Evolutionary conservation across 2,113 vertebrate species (phyloP), one percentile per base, ranked within the genome.

Genomic region (Struthidea cinerea): DNA sequence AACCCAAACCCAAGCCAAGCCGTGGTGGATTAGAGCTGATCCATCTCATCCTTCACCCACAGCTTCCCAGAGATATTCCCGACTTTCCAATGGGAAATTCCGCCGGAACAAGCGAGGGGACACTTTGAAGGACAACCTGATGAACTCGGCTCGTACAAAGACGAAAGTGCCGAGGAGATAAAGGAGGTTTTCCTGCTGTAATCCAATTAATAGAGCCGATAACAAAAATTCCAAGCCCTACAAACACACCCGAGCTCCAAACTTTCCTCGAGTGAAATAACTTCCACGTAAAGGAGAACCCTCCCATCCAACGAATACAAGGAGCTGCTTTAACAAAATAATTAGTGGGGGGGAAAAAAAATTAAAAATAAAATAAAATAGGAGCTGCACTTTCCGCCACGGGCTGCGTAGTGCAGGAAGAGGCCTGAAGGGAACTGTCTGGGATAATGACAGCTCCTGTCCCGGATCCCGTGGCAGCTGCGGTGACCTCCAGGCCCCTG

Each of bases 371-470:
- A 26, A 33, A 35, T 4, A 30, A 46, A 84, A 47, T 2, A 24
- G 3, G 24, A 83, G 23, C 21, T 46, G 1, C 5, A 2, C 39
- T 74, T 93, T 71, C 26, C 9, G 37, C 75, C 81, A 61, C 2
- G 23, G 92, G 93, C 61, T 60, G 50, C 26, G 86, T 1, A 46
- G 41, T n/a, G 60, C 79, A 81, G 89, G 90, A 86, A 94, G 86
- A 78, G 68, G 74, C 4, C 24, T 37, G 57, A 75, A 93, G 79
- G 41, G 32, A 90, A 49, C 32, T 53, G 89, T 71, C 87, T 87
- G 87, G 82, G 94, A 56, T 94, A 84, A 85, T 89, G 96, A 94
- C 50, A 88, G 84, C 87, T 94, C 91, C 86, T 77, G 64, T 88
- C 84, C 94, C 13, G 7, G 37, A 86, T 90, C 87, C 71, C 32